Conservation (phyloP, 2,797 vertebrate genomes). For the Synaphobranchus kaupii region DNA sequence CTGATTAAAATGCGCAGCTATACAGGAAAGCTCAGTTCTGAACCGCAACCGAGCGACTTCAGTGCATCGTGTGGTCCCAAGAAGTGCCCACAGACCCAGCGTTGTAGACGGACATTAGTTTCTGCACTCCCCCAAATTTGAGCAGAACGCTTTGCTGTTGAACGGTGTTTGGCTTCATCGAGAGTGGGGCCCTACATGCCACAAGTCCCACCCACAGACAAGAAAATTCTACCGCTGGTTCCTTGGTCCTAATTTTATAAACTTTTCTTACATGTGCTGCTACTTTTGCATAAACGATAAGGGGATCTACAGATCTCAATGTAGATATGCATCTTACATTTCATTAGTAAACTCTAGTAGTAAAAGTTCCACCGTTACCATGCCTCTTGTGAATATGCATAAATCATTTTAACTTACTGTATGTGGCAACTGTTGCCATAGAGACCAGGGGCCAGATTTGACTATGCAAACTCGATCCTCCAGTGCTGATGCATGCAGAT, state of each 20-base stretch:
- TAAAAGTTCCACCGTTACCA: background rate
- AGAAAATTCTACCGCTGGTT: background rate
- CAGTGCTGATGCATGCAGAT: background rate
- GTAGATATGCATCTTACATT: background rate
- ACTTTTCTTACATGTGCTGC: background rate
- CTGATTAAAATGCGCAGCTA: background rate
- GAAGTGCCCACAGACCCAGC: background rate
- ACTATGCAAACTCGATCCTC: background rate
- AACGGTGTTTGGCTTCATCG: background rate
- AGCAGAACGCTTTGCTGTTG: background rate
- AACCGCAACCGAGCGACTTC: background rate
- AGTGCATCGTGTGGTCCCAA: background rate
- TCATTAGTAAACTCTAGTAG: background rate
- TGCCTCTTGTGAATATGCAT: background rate
- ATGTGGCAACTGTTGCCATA: background rate
- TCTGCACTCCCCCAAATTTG: background rate
- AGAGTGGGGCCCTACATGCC: no score
- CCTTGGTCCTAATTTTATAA: background rate
- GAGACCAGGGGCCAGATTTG: background rate
- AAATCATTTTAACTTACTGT: background rate
- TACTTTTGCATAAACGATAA: background rate
- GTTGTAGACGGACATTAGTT: no score
- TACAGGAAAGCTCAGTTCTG: background rate
- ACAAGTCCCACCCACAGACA: background rate
- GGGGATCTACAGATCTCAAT: background rate